These are phyloP conservation scores for Zaprionus africanus DNA, from an alignment of 1,140 invertebrate genomes.

Conservation along the genomic window DNA sequence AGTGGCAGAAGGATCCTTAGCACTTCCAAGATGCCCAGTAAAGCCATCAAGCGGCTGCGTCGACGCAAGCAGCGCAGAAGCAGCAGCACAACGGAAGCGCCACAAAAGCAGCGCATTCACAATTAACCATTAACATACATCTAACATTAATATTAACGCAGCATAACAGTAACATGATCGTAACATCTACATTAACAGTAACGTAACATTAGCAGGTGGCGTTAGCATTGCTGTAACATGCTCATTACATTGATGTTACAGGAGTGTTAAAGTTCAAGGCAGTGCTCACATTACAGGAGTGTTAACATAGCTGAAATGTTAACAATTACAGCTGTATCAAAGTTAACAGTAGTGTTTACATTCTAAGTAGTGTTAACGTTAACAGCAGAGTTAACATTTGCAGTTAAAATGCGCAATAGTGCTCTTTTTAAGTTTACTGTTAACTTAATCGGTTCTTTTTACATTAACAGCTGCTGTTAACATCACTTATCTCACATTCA, in stretches of 20 bases:
- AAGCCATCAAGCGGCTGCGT: constrained; percentile 6
- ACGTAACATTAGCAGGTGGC: background rate
- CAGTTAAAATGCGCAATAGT: no score
- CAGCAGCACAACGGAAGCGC: background rate
- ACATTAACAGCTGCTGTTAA: background rate
- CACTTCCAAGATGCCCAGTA: constrained; percentile 10
- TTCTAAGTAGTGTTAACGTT: background rate
- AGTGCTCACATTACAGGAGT: background rate
- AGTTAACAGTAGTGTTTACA: background rate
- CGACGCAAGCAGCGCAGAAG: constrained; percentile 26
- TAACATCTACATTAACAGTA: background rate
- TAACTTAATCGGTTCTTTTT: background rate
- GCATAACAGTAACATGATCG: background rate
- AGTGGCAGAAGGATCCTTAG: constrained; percentile 2
- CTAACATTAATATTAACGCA: constrained; percentile 12
- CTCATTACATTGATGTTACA: no score
- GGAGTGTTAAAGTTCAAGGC: no score
- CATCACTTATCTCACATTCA: background rate
- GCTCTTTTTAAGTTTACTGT: background rate
- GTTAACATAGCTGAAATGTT: background rate
- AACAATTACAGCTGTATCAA: no score
- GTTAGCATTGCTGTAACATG: no score
- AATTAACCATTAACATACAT: constrained; percentile 3
- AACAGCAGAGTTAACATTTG: no score
- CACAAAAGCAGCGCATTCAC: constrained; percentile 5